Percentiles rank a stretch among this genome's conserved stretches.
Conservation (phyloP, 2,113 vertebrate genomes). For the Rhombomys opimus region DNA sequence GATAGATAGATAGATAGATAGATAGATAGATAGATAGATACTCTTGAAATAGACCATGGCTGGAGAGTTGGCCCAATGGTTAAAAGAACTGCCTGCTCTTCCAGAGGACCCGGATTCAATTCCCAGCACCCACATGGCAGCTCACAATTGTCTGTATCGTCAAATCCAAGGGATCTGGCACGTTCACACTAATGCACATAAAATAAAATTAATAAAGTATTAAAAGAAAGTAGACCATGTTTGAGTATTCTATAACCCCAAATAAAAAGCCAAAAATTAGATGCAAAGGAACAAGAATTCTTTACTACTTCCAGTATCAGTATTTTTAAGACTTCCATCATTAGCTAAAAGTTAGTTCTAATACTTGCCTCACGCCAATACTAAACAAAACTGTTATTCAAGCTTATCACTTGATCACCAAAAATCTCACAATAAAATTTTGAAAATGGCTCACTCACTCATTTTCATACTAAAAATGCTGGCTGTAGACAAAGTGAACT, state of each 20-base stretch:
- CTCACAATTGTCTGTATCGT: too few relatives aligned
- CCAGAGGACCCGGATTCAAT: too few relatives aligned
- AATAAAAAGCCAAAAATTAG: slow-evolving; percentile 34
- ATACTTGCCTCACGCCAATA: background rate
- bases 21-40: background rate
- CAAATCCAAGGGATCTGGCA: too few relatives aligned
- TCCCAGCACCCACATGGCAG: too few relatives aligned
- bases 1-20: too few relatives aligned
- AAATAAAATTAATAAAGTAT: background rate
- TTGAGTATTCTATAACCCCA: background rate
- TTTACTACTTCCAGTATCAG: slow-evolving; percentile 14
- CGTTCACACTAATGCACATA: too few relatives aligned
- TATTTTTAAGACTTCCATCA: background rate
- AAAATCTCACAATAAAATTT: background rate
- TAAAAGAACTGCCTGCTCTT: too few relatives aligned
- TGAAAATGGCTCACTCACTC: background rate
- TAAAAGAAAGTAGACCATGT: background rate
- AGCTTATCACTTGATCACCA: background rate
- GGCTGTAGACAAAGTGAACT: background rate
- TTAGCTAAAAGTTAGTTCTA: background rate
- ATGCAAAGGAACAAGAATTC: background rate
- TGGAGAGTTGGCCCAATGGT: too few relatives aligned
- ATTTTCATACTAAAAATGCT: background rate
- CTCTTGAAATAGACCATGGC: too few relatives aligned
- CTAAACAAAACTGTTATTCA: background rate